Percentiles rank a stretch among this genome's conserved stretches.
These are phyloP conservation scores for Nemoura dubitans DNA, from an alignment of 2,888 invertebrate species.

Conservation along the genomic window DNA sequence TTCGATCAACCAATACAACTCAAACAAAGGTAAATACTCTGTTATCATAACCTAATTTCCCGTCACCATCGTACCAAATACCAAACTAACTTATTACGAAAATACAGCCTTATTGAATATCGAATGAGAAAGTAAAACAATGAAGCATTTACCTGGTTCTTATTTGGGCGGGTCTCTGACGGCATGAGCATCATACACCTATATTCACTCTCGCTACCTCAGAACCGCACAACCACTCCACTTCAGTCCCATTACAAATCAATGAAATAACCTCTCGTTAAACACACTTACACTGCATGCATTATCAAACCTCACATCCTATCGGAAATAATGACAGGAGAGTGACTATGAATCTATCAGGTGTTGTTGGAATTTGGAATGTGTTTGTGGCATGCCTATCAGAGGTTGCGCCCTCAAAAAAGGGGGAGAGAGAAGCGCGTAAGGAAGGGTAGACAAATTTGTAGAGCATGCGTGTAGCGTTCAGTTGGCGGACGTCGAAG, in stretches of 20 bases:
- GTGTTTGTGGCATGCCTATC: background rate
- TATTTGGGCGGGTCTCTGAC: background rate
- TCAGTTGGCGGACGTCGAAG: no score
- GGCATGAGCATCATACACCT: background rate
- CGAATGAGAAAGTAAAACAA: background rate
- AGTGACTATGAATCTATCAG: background rate
- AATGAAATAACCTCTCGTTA: background rate
- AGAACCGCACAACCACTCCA: background rate
- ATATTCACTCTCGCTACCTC: background rate
- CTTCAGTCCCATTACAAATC: background rate
- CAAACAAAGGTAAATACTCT: no score
- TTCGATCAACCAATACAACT: no score
- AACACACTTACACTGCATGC: background rate
- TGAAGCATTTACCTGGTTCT: background rate
- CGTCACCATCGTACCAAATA: background rate
- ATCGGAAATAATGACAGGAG: background rate
- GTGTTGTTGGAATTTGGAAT: background rate
- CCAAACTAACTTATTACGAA: background rate
- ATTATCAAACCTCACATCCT: background rate
- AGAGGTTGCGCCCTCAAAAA: background rate
- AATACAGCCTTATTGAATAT: background rate
- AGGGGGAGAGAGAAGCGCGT: background rate
- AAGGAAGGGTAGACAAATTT: background rate
- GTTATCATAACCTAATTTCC: no score
- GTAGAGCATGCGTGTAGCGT: background rate